Evolutionary conservation across 1,140 invertebrate species (phyloP).

Genomic region (Anadara kagoshimensis): DNA sequence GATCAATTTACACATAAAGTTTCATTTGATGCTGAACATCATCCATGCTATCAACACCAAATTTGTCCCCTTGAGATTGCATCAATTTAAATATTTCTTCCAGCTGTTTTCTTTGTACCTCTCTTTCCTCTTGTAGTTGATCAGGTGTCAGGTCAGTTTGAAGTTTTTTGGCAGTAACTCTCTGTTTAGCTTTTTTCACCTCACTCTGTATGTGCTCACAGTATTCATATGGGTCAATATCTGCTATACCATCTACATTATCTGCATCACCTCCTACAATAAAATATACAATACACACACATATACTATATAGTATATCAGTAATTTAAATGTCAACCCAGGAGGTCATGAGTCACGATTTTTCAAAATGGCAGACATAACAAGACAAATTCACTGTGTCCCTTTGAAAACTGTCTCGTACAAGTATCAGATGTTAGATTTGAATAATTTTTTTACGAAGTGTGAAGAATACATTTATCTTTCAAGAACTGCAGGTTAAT

Average conservation of each 20-base stretch:
- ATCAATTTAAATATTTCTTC: conserved; percentile 70
- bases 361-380: no score
- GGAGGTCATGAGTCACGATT: no score
- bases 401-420: no score
- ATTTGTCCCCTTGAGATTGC: conserved; percentile 66
- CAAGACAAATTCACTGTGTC: no score
- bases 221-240: conserved; percentile 66
- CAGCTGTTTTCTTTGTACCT: conserved; percentile 64
- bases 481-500: no score
- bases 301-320: neutral
- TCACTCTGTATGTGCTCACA: conserved; percentile 72
- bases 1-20: conserved; percentile 55
- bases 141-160: conserved; percentile 61
- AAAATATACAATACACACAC: conserved; percentile 1
- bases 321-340: no score
- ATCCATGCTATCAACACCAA: conserved; percentile 64
- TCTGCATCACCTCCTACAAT: conserved; percentile 17
- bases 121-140: conserved; percentile 64
- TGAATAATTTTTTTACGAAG: no score
- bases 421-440: no score
- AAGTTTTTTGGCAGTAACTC: conserved; percentile 62
- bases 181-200: conserved; percentile 67
- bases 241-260: conserved; percentile 16
- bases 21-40: conserved; percentile 71
- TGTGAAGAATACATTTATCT: no score